Base-by-base conservation (phyloP, 2,888 invertebrate species). In the Halictus ligatus region DNA sequence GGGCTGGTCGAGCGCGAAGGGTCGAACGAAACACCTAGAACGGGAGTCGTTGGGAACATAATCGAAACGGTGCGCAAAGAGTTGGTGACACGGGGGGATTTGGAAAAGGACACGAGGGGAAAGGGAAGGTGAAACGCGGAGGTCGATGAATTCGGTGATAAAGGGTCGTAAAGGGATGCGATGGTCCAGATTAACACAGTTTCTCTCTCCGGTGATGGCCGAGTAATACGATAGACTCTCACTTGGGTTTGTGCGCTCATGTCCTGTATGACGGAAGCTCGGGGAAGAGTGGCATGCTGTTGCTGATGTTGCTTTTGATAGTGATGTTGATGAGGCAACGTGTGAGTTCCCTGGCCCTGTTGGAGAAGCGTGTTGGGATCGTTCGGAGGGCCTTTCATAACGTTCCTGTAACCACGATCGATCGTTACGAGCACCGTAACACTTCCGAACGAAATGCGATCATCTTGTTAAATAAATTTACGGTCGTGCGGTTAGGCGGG, bases 341-440 rank as follows among this genome's bases (percentile, higher is more conserved):
- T 94, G 86, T 95, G 94, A 85, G 94, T 94, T 87, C 94, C 93
- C 89, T 94, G 94, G 79, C 93, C 93, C 90, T 94, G 93, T 89
- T 93, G 92, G 78, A 93, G 90, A 77, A 94, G 81, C 85, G 95
- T 83, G 93, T 96, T 97, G 29, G 97, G 95, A 87, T 96, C 96
- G 77, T 96, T 95, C 7, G 97, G 97, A 80, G 97, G 96, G 0
- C 96, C 96, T 85, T 97, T 97, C 78, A 97, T 96, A 58, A 97
- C 95, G 90, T 96, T 96, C 85, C 95, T 94, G 90, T 40, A 91
- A 89, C 78, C 78, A 89, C 81, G 88, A 88, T 82, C 78, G 88
- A 88, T 87, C 69, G 83, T 87, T 86, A 87, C 77, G 77, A 60
- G 67, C 69, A 29, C 69, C 81, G 58, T 64, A 71, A 54, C 54